Evolutionary conservation across 2,888 invertebrate genomes (phyloP).

Genomic region (Panzeria rudis): DNA sequence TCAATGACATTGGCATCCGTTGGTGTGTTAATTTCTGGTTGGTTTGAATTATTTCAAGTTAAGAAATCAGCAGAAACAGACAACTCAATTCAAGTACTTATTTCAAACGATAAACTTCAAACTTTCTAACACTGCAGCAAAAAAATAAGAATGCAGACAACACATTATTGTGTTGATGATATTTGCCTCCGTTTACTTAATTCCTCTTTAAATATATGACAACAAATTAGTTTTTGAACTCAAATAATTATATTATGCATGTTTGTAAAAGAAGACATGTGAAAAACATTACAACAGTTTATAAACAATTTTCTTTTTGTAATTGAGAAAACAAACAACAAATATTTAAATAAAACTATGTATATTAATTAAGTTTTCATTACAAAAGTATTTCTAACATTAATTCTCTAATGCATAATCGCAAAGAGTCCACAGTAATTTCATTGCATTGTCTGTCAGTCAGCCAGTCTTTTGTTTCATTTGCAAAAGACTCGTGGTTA

Average conservation of each 20-base stretch:
- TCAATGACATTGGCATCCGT: constrained; percentile 72
- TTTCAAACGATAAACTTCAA: constrained; percentile 59
- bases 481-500: neutral
- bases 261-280: neutral
- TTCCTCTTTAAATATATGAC: constrained; percentile 5
- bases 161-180: neutral
- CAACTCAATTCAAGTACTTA: constrained; percentile 5
- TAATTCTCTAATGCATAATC: constrained; percentile 1
- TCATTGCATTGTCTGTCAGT: no score
- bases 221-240: neutral
- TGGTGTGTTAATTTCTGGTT: constrained; percentile 69
- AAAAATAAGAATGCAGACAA: neutral
- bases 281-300: constrained; percentile 12
- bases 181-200: constrained; percentile 6
- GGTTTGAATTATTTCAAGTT: constrained; percentile 34
- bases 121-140: constrained; percentile 35
- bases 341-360: constrained; percentile 32
- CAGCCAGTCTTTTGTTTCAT: constrained; percentile 11
- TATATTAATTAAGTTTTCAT: constrained; percentile 64
- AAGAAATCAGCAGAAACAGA: neutral
- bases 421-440: neutral
- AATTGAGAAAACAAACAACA: constrained; percentile 2
- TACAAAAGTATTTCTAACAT: constrained; percentile 27
- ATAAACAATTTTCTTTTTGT: constrained; percentile 33
- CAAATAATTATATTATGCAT: neutral